These are phyloP conservation scores for Rachycentron canadum DNA, from an alignment of 2,797 vertebrate genomes.

Conservation along the genomic window DNA sequence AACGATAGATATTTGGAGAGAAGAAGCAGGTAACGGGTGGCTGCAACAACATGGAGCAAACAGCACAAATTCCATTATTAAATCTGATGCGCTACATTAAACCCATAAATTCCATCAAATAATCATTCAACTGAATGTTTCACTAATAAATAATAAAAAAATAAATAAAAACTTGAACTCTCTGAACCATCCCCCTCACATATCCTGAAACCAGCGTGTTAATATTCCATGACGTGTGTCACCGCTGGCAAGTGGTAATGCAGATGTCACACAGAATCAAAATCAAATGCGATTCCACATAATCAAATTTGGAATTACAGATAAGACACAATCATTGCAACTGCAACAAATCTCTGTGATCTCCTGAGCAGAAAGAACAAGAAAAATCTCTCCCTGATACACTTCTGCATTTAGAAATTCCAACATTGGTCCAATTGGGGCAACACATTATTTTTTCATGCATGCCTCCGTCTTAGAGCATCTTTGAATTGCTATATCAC, in stretches of 20 bases:
- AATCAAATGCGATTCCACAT: constrained; percentile 31
- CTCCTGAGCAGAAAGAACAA: constrained; percentile 8
- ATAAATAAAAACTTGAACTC: not conserved
- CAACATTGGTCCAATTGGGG: constrained; percentile 51
- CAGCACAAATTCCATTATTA: not conserved
- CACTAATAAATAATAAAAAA: constrained; percentile 14
- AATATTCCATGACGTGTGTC: constrained; percentile 36
- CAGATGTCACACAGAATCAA: constrained; percentile 49
- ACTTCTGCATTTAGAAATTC: constrained; percentile 39
- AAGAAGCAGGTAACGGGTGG: not conserved
- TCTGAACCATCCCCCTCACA: constrained; percentile 27
- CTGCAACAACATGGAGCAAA: not conserved
- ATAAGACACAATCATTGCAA: constrained; percentile 31
- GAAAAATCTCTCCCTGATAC: constrained; percentile 20
- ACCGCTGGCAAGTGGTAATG: constrained; percentile 34
- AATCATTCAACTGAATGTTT: constrained; percentile 3
- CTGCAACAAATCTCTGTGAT: constrained; percentile 42
- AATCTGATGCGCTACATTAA: constrained; percentile 6
- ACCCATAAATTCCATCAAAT: constrained; percentile 12
- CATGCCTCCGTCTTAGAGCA: constrained; percentile 46
- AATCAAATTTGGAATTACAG: constrained; percentile 45
- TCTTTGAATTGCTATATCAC: constrained; percentile 55
- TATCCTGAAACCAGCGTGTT: constrained; percentile 41
- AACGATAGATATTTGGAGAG: constrained; percentile 20
- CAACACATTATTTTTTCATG: constrained; percentile 48